These are phyloP conservation scores for Euspilapteryx auroguttella DNA, from an alignment of 2,888 invertebrate genomes.

Conservation along the genomic window DNA sequence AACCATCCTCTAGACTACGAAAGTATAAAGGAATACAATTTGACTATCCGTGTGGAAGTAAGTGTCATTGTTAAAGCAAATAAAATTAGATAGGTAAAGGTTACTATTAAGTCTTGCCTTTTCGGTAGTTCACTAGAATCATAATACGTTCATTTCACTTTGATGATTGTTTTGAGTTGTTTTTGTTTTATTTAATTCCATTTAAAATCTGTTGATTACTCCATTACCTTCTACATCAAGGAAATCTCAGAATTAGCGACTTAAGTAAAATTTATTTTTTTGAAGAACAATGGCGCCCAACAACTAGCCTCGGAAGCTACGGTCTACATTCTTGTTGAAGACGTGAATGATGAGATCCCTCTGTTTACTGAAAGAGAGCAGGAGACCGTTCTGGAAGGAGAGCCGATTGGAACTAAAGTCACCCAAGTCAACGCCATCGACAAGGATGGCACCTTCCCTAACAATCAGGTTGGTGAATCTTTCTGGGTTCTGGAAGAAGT, in stretches of 20 bases:
- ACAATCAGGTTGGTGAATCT: conserved; percentile 74
- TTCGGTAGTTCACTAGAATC: too few relatives aligned
- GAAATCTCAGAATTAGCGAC: too few relatives aligned
- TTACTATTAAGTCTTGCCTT: too few relatives aligned
- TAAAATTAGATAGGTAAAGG: too few relatives aligned
- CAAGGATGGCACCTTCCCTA: conserved; percentile 93
- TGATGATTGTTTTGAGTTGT: too few relatives aligned
- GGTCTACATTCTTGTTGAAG: conserved; percentile 90
- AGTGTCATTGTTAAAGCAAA: too few relatives aligned
- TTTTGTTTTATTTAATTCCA: too few relatives aligned
- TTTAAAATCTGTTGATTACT: too few relatives aligned
- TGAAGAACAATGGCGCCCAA: conserved; percentile 91
- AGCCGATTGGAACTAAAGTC: conserved; percentile 92
- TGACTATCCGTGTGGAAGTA: conserved; percentile 95
- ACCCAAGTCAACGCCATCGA: conserved; percentile 96
- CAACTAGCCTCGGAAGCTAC: conserved; percentile 94
- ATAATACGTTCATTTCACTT: too few relatives aligned
- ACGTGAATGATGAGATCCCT: conserved; percentile 97
- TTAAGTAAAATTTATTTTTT: too few relatives aligned
- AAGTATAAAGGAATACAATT: conserved; percentile 92
- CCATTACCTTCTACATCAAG: too few relatives aligned
- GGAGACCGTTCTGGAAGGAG: conserved; percentile 93
- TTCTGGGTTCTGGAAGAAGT: too few relatives aligned
- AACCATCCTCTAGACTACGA: conserved; percentile 95
- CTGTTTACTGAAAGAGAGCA: conserved; percentile 94